Percentiles rank a stretch among this genome's conserved stretches.
These are phyloP conservation scores for Papilio gigon DNA, from an alignment of 2,888 invertebrate species.

Conservation along the genomic window DNA sequence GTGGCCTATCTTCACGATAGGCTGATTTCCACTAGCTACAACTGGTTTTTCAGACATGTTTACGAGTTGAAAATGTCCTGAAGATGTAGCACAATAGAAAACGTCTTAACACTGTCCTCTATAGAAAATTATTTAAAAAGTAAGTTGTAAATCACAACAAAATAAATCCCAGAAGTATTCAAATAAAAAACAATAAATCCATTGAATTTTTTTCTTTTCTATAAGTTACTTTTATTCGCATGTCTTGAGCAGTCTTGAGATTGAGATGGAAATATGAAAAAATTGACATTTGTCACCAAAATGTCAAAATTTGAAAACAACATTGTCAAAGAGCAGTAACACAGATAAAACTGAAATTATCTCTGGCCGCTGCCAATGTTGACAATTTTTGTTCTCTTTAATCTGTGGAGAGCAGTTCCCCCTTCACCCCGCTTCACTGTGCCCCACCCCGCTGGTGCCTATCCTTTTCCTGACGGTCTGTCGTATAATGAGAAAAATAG, in stretches of 20 bases:
- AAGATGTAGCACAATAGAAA: conserved; percentile 13
- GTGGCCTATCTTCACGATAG: conserved; percentile 97
- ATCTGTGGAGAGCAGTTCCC: conserved; percentile 47
- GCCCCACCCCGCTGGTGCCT: conserved; percentile 66
- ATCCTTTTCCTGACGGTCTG: conserved; percentile 59
- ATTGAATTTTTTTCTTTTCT: conserved; percentile 3
- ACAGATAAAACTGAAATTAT: not conserved
- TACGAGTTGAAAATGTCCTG: conserved; percentile 43
- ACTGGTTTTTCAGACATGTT: conserved; percentile 74
- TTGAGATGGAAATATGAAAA: not conserved
- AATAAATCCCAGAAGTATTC: not conserved
- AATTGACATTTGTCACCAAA: conserved; percentile 3
- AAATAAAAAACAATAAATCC: not conserved
- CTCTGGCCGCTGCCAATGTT: not conserved
- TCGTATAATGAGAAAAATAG: conserved; percentile 65
- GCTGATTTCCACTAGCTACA: conserved; percentile 80
- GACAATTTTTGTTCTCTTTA: conserved; percentile 20
- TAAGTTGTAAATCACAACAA: conserved; percentile 25
- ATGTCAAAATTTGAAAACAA: not conserved
- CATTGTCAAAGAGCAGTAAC: not conserved
- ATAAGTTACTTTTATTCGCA: conserved; percentile 16
- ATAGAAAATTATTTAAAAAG: conserved; percentile 26
- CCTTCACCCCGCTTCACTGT: conserved; percentile 59
- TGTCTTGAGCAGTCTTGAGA: conserved; percentile 19
- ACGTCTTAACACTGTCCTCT: not conserved